Base-by-base conservation (phyloP, 1,140 invertebrate species). In the Oreohelix idahoensis region DNA sequence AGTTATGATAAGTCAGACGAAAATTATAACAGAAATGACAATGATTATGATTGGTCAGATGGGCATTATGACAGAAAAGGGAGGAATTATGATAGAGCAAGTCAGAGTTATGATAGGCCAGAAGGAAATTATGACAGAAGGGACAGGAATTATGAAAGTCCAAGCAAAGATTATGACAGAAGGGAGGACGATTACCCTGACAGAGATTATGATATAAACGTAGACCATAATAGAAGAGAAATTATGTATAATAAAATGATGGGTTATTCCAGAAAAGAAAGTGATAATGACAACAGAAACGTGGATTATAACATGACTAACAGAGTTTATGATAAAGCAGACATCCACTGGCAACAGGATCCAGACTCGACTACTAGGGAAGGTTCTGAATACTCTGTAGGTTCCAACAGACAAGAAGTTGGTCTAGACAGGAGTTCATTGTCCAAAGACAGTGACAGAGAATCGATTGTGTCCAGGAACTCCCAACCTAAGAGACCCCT, bases 141-240 rank as follows among this genome's bases (percentile, higher is more conserved):
- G 49, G 49, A 58, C 4, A 77, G 26, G 5, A 36, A 66, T 66
- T 79, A 63, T 66, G 77, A 79, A 35, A 38, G 32, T 8, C n/a
- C 32, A 17, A 17, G 32, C 36, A 79, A 15, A 42, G 77, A 63
- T 63, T 79, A 63, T 39, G 77, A 66, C 39, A 79, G 45, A n/a
- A 76, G 15, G 11, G 29, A 66, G 11, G n/a, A 32, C 23, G 23
- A n/a, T n/a, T n/a, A n/a, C n/a, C n/a, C n/a, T n/a, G n/a, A n/a
- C n/a, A n/a, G n/a, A n/a, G n/a, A n/a, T n/a, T n/a, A n/a, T n/a
- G n/a, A n/a, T n/a, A n/a, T n/a, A n/a, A n/a, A n/a, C n/a, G n/a
- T n/a, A n/a, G n/a, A n/a, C n/a, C n/a, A n/a, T n/a, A n/a, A n/a
- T n/a, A n/a, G n/a, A n/a, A n/a, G n/a, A n/a, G n/a, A n/a, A n/a